Conservation (phyloP, 1,140 invertebrate genomes). For the Achatina immaculata region DNA sequence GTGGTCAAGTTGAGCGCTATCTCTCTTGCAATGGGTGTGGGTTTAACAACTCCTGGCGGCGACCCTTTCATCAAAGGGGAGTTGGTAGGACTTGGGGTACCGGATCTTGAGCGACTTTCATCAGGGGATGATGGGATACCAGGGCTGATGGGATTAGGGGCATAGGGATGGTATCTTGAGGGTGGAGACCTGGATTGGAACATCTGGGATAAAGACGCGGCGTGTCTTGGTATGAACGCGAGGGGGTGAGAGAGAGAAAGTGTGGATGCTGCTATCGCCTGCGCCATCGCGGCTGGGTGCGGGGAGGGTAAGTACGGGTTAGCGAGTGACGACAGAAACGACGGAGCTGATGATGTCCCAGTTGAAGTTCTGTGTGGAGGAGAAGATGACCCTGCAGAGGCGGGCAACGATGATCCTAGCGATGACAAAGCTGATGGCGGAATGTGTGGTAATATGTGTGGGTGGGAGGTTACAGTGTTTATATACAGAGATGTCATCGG, state of each 20-base stretch:
- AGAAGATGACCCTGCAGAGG: not conserved
- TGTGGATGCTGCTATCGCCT: conserved; percentile 19
- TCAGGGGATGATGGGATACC: conserved; percentile 17
- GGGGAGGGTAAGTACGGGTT: conserved; percentile 18
- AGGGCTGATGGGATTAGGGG: conserved; percentile 39
- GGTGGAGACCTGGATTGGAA: conserved; percentile 19
- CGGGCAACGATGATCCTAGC: not conserved
- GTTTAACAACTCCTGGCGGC: conserved; percentile 34
- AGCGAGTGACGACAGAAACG: not conserved
- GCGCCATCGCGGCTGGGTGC: conserved; percentile 14
- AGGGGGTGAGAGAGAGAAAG: conserved; percentile 31
- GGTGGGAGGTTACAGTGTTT: conserved; percentile 28
- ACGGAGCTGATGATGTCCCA: not conserved
- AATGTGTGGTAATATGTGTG: conserved; percentile 8
- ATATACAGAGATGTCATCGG: conserved; percentile 41
- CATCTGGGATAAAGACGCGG: not conserved
- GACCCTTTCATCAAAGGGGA: conserved; percentile 21
- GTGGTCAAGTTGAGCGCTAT: conserved; percentile 30
- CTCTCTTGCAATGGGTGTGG: conserved; percentile 32
- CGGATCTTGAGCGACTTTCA: not conserved
- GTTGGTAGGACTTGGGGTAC: conserved; percentile 35
- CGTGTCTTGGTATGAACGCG: conserved; percentile 19
- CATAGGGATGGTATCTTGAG: conserved; percentile 41
- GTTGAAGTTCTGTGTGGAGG: not conserved
- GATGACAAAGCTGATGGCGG: conserved; percentile 17